Conservation (phyloP, 2,888 invertebrate genomes). For the Drosophila infuscata region DNA sequence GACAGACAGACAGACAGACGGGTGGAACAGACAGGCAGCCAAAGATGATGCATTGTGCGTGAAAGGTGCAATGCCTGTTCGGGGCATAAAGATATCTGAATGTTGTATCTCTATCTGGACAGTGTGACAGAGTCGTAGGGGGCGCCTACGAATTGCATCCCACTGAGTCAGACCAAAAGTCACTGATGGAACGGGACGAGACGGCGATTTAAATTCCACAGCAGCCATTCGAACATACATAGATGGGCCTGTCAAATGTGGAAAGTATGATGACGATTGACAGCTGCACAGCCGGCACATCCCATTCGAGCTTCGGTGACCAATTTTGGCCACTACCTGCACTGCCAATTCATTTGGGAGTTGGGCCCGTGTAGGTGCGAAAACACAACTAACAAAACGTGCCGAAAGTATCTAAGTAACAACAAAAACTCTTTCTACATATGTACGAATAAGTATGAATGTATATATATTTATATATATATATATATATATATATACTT, state of each 20-base stretch:
- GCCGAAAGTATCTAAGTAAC: slow-evolving; percentile 55
- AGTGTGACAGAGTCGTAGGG: slow-evolving; percentile 75
- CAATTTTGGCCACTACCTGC: slow-evolving; percentile 62
- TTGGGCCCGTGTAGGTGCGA: slow-evolving; percentile 65
- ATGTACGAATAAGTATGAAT: neutral
- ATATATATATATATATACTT: neutral
- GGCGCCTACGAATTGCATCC: slow-evolving; percentile 81
- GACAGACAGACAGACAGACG: slow-evolving; percentile 31
- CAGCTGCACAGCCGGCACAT: slow-evolving; percentile 70
- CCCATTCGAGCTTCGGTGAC: slow-evolving; percentile 38
- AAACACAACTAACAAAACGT: slow-evolving; percentile 67
- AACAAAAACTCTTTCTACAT: no score
- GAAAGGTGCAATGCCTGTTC: slow-evolving; percentile 71
- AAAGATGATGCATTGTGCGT: slow-evolving; percentile 81
- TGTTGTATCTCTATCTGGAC: slow-evolving; percentile 74
- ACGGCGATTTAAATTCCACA: slow-evolving; percentile 72
- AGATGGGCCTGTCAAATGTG: slow-evolving; percentile 75
- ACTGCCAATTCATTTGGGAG: slow-evolving; percentile 64
- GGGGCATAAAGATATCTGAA: slow-evolving; percentile 72
- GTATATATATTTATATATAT: no score
- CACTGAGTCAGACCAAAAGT: slow-evolving; percentile 69
- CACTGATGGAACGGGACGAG: slow-evolving; percentile 16
- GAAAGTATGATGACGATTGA: slow-evolving; percentile 78
- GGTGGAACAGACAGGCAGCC: slow-evolving; percentile 54
- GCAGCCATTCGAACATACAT: slow-evolving; percentile 45